Base-by-base conservation (phyloP, 2,888 invertebrate species). In the Archips crataeganus region DNA sequence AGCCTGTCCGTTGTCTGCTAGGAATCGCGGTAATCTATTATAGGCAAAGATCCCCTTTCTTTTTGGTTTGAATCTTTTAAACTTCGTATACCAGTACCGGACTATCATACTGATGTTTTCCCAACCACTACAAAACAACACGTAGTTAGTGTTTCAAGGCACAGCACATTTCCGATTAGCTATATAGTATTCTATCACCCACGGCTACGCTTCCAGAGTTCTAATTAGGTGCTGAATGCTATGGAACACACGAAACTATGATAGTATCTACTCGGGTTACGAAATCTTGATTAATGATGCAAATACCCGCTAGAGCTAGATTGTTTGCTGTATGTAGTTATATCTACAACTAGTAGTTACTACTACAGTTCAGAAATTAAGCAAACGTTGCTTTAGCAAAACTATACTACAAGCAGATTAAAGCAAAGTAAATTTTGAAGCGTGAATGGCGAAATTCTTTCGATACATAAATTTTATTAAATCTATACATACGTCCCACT, bases 221-320 rank as follows among this genome's bases (percentile, higher is more conserved):
- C 69, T 70, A 70, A 74, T 74, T 65, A 65, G 65, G n/a, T 45
- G 45, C 23, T 54, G 36, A 51, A 42, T 23, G 59, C 57, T 73
- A 47, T 42, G 34, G 47, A 34, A 67, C 62, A 70, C 51, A 70
- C 64, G 65, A 61, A 68, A 60, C 74, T 70, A 70, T 72, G 72
- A 72, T 65, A 74, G 64, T 39, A 59, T n/a, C 57, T 57, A 32
- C 23, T 63, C 63, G 64, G 54, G 65, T 60, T 61, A 54, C 70
- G 70, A 70, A 70, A 70, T 70, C 69, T 74, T 70, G 74, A 74
- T 74, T 74, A 74, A 74, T 70, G 74, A 74, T 70, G 74, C 60
- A 74, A 65, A 70, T 69, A 74, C 57, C 57, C 59, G 60, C 65
- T 69, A 32, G 13, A 67, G 67, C 64, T 45, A 60, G 61, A 65